Conservation (phyloP, 2,797 vertebrate genomes). For the Molossus alvarezi region DNA sequence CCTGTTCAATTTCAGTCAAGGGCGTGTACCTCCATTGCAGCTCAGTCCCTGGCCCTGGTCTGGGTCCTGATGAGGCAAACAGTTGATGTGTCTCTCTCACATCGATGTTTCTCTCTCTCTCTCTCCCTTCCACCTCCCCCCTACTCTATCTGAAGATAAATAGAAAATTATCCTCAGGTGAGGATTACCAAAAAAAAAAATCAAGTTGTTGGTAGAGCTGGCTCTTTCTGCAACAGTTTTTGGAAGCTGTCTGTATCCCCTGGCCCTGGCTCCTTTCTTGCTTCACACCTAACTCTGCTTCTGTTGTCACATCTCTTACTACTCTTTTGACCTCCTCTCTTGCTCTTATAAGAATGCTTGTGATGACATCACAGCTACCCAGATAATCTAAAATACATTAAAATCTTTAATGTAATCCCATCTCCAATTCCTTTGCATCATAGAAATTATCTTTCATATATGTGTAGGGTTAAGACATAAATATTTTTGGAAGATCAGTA, state of each 20-base stretch:
- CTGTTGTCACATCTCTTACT: background rate
- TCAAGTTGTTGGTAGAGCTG: background rate
- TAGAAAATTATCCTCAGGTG: no score
- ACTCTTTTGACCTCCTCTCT: background rate
- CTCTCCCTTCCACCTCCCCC: no score
- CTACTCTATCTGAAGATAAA: no score
- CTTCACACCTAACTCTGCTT: background rate
- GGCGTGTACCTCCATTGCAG: no score
- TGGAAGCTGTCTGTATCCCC: background rate
- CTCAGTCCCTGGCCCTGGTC: no score
- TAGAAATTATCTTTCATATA: background rate
- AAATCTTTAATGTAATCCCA: background rate
- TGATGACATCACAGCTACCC: background rate
- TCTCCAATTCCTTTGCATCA: background rate
- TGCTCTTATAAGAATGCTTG: background rate
- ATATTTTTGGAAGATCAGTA: background rate
- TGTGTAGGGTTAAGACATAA: background rate
- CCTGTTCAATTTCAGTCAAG: no score
- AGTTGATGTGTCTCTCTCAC: no score
- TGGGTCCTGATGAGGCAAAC: no score
- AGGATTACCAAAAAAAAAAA: background rate
- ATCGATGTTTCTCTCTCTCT: no score
- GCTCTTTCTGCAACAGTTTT: background rate
- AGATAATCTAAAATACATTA: background rate
- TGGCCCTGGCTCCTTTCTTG: background rate